These are phyloP conservation scores for Xanthia icteritia DNA, from an alignment of 2,888 invertebrate genomes.

Conservation along the genomic window DNA sequence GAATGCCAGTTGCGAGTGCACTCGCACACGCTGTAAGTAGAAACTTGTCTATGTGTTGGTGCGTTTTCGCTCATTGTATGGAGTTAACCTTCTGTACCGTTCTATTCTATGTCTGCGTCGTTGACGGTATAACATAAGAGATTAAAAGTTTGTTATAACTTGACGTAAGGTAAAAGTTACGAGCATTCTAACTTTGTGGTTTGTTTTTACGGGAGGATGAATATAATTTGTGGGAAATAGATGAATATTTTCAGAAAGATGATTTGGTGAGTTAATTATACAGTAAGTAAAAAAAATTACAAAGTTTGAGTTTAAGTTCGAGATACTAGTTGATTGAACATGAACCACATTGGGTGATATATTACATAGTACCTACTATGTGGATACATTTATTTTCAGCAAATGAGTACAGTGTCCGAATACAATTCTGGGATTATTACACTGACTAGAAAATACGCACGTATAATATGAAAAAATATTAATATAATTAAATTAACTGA, in stretches of 20 bases:
- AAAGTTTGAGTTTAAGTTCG: too few relatives aligned
- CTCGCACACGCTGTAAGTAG: neutral
- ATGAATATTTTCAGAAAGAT: conserved; percentile 10
- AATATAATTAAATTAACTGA: neutral
- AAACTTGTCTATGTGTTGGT: neutral
- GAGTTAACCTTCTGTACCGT: conserved; percentile 11
- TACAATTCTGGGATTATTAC: too few relatives aligned
- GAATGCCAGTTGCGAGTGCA: neutral
- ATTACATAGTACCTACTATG: too few relatives aligned
- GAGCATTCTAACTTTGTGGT: conserved; percentile 50
- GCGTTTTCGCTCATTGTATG: neutral
- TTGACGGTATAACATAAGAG: conserved; percentile 72
- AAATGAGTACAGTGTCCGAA: too few relatives aligned
- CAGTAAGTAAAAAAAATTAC: neutral
- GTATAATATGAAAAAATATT: too few relatives aligned
- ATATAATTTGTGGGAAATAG: conserved; percentile 38
- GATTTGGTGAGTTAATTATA: conserved; percentile 17
- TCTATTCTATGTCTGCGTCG: conserved; percentile 25
- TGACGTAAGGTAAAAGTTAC: conserved; percentile 61
- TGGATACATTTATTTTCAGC: neutral
- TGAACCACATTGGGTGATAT: neutral
- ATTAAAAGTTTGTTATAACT: conserved; percentile 75
- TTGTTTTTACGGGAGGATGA: conserved; percentile 51
- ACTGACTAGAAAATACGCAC: too few relatives aligned
- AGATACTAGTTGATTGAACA: neutral